Percentiles rank a stretch among this genome's conserved stretches.
These are phyloP conservation scores for Tholera decimalis DNA, from an alignment of 2,888 invertebrate species.

Conservation along the genomic window DNA sequence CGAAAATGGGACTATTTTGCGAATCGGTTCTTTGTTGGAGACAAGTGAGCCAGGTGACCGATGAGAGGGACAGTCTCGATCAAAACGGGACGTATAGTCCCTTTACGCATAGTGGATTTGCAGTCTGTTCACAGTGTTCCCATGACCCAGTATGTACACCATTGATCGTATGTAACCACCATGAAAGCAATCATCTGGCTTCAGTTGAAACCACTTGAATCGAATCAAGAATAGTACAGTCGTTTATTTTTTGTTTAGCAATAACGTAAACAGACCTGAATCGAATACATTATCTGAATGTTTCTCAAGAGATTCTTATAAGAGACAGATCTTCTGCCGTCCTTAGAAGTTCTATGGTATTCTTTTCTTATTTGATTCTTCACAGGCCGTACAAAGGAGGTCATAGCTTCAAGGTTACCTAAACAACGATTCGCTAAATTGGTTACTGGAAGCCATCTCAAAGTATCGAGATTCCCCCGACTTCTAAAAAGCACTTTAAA, in stretches of 20 bases:
- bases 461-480: too few relatives aligned
- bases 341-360: neutral
- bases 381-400: neutral
- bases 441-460: too few relatives aligned
- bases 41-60: too few relatives aligned
- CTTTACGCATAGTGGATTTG: too few relatives aligned
- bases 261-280: constrained; percentile 24
- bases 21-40: too few relatives aligned
- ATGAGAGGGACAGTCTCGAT: too few relatives aligned
- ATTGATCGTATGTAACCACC: constrained; percentile 20
- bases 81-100: too few relatives aligned
- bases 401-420: too few relatives aligned
- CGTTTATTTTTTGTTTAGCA: constrained; percentile 31
- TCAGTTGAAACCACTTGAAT: constrained; percentile 39
- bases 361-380: constrained; percentile 5
- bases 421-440: too few relatives aligned
- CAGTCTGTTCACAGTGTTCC: constrained; percentile 13
- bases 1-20: too few relatives aligned
- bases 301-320: constrained; percentile 30
- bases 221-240: constrained; percentile 19
- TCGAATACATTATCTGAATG: constrained; percentile 7
- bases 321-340: constrained; percentile 8
- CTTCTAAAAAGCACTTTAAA: too few relatives aligned
- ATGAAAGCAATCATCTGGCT: constrained; percentile 40
- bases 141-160: constrained; percentile 38